These are phyloP conservation scores for Lamprologus speciosus DNA, from an alignment of 2,113 vertebrate genomes.

Conservation along the genomic window DNA sequence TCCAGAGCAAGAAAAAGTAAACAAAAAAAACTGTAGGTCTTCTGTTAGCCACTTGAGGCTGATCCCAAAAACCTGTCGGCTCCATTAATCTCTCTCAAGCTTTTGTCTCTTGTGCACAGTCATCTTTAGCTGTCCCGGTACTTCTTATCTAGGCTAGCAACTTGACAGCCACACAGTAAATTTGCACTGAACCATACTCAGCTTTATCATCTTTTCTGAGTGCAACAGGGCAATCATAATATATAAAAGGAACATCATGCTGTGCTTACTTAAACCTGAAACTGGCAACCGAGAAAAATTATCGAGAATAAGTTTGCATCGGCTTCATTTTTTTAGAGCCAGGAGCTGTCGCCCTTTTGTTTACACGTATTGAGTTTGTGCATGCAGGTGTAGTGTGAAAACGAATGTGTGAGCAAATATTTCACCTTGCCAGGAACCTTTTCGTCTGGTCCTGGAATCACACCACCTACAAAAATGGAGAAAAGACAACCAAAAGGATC, in stretches of 20 bases:
- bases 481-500: neutral
- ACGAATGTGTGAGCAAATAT: neutral
- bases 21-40: neutral
- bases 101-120: neutral
- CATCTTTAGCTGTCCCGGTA: neutral
- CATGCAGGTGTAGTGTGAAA: no score
- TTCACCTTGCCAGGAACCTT: slow-evolving; percentile 25
- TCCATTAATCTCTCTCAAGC: neutral
- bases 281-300: neutral
- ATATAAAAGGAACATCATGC: neutral
- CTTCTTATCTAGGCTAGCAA: neutral
- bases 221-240: neutral
- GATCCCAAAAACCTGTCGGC: neutral
- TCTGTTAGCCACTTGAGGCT: neutral
- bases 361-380: neutral
- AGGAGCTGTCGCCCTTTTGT: neutral
- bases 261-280: neutral
- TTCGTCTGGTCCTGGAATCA: neutral
- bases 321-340: neutral
- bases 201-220: neutral
- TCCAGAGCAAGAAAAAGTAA: neutral
- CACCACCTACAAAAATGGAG: neutral
- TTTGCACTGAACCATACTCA: neutral
- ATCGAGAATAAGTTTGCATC: neutral
- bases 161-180: neutral